Evolutionary conservation across 2,797 vertebrate species (phyloP).

Genomic region (Scleropages formosus): DNA sequence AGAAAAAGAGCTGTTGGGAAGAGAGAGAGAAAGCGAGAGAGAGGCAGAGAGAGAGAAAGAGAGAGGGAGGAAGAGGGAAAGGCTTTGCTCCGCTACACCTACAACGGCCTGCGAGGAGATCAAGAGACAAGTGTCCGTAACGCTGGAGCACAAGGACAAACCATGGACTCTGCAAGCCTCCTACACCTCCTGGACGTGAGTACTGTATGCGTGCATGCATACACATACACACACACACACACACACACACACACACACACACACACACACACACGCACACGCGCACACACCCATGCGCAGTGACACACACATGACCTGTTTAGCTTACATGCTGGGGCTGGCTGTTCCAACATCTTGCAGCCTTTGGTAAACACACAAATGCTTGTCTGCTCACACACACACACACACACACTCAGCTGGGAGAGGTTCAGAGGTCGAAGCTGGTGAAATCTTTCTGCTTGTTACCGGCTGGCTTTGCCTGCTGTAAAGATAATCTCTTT

Average conservation of each 20-base stretch:
- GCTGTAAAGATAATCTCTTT: not conserved
- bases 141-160: constrained; percentile 79
- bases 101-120: constrained; percentile 61
- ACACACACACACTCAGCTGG: constrained; percentile 15
- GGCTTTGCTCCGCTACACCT: constrained; percentile 53
- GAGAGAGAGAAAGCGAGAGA: constrained; percentile 17
- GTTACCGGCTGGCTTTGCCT: not conserved
- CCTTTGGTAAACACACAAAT: constrained; percentile 50
- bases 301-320: constrained; percentile 28
- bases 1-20: not conserved
- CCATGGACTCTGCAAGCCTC: constrained; percentile 79
- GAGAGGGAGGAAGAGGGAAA: constrained; percentile 27
- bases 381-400: constrained; percentile 36
- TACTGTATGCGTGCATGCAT: constrained; percentile 48
- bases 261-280: constrained; percentile 11
- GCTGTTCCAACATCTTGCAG: constrained; percentile 65
- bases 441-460: not conserved
- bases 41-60: constrained; percentile 36
- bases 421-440: not conserved
- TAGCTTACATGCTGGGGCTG: constrained; percentile 53
- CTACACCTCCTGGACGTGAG: constrained; percentile 75
- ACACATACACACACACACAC: constrained; percentile 37
- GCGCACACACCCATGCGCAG: constrained; percentile 34
- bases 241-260: constrained; percentile 34
- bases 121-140: constrained; percentile 71